These are phyloP conservation scores for Cyphomyrus plagiostoma DNA, from an alignment of 2,113 vertebrate species.

Conservation along the genomic window DNA sequence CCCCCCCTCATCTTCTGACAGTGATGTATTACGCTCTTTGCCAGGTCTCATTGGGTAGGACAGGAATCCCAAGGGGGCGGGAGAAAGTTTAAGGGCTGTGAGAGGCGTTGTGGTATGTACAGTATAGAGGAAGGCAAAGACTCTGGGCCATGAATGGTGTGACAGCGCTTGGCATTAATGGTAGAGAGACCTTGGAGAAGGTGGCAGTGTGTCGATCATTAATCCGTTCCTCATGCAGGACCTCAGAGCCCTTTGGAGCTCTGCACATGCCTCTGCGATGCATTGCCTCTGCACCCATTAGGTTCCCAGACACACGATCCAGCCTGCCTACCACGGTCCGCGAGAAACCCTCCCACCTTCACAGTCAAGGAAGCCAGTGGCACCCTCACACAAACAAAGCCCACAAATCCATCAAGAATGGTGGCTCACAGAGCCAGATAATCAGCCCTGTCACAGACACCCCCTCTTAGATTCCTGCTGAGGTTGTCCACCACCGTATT, in stretches of 20 bases:
- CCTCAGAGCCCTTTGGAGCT: conserved; percentile 12
- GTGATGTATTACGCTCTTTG: neutral
- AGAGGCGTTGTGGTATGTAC: neutral
- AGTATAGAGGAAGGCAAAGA: neutral
- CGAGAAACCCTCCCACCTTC: neutral
- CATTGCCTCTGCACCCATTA: neutral
- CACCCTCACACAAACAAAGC: neutral
- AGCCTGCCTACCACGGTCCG: neutral
- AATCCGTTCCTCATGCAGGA: conserved; percentile 36
- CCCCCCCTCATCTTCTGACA: neutral
- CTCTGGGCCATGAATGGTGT: neutral
- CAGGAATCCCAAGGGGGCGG: neutral
- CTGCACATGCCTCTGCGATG: neutral
- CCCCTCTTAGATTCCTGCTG: conserved; percentile 13
- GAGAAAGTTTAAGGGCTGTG: neutral
- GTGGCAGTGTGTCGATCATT: neutral
- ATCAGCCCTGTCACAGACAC: neutral
- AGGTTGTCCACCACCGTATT: conserved; percentile 26
- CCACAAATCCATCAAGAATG: neutral
- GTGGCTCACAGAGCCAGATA: neutral
- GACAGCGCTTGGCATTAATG: neutral
- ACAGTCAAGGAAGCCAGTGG: neutral
- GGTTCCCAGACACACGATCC: neutral
- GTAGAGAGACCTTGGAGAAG: neutral
- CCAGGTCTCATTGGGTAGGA: neutral